Evolutionary conservation across 92 coral and sea anemone genomes (phyloP), one percentile per base, ranked within the genome.

Genomic region (Zoanthus sansibaricus): DNA sequence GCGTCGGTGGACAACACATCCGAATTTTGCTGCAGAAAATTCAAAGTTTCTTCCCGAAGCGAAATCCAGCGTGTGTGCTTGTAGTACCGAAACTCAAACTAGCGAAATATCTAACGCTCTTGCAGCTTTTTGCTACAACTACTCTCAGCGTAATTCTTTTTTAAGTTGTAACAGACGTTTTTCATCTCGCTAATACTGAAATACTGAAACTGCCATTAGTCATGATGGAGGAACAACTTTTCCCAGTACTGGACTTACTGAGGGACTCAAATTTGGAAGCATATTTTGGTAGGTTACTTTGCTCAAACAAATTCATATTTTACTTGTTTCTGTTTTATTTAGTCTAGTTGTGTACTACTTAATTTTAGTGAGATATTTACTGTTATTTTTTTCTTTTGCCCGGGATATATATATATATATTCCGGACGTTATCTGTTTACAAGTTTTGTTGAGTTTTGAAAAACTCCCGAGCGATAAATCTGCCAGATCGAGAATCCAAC

Each of bases 51-150:
- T 48, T 67, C 85, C 15, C 20, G 67, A 71, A 12, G 56, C 37
- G 21, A 21, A 30, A 21, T 45, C 75, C 66, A 10, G 75, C 59
- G 85, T 69, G 75, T 80, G 75, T 80, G 74, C 51, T 80, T 80
- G 31, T 31, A 80, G 46, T 21, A 17, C 44, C 85, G 33, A 80
- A 80, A 80, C 37, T 80, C 74, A 80, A 33, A 80, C 46, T 31
- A 80, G 85, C 73, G 47, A 80, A 80, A 80, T 11, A 71, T 80
- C 75, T 80, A 46, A 80, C 75, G 25, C 85, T 80, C 66, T 80
- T 80, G 75, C 85, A 80, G 85, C 85, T 64, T 80, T 47, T 80
- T 80, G 85, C 85, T 80, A 80, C 85, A 80, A 80, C 58, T 49
- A 49, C 85, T 30, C 74, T 80, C 85, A 80, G 85, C 85, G 85